Evolutionary conservation across 2,888 invertebrate species (phyloP), one percentile per base, ranked within the genome.

Genomic region (Pycnomerus fuliginosus): DNA sequence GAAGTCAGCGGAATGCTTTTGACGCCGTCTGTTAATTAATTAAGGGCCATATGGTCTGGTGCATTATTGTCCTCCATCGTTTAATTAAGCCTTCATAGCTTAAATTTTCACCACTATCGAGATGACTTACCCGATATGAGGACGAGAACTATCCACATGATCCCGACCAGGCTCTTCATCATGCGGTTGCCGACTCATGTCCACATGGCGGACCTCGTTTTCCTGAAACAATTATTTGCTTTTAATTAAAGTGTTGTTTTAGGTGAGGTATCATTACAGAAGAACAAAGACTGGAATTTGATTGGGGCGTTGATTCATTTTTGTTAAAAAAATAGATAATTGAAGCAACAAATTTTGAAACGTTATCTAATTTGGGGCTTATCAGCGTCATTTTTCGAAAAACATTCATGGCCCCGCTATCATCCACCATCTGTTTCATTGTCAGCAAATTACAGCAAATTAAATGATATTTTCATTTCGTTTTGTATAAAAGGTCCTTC

Each of bases 141-240:
- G 69, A 78, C 77, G 70, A 78, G 75, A 65, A 79, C 75, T 71
- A 78, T 77, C 79, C 79, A 79, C 77, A 79, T 77, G 72, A 78
- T 78, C 71, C 78, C 76, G 66, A 78, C 75, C 72, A 79, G 72
- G 70, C 74, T 76, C 76, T 77, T 79, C 79, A 79, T 79, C 71
- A 68, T 76, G 74, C 73, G 74, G 73, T 73, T 69, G 69, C 72
- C 73, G 70, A 71, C 70, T 76, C 76, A 76, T 74, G 73, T 73
- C 69, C 73, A 67, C 73, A 65, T 64, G 57, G 43, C 57, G 57
- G 44, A 44, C 38, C 45, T 50, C 53, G 56, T 50, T 58, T 59
- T 52, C 53, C 65, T 64, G 60, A 42, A 65, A 65, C 46, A 55
- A 53, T 53, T 53, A 42, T n/a, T n/a, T n/a, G n/a, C 27, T 16